Conservation (phyloP, 2,888 invertebrate species). For the Linnaemya tessellans region DNA sequence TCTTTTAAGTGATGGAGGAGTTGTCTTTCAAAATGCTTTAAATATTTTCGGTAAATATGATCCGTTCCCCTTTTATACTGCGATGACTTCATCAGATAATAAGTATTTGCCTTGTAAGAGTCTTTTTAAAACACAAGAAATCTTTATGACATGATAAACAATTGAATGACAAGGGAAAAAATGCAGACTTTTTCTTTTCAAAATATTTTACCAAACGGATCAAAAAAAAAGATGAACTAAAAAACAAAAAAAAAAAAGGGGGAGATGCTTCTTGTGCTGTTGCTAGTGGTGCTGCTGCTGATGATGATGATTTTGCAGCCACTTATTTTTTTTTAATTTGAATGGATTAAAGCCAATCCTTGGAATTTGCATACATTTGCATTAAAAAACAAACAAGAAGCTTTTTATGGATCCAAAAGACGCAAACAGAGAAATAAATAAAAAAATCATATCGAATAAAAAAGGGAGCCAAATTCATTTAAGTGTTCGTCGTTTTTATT, state of each 20-base stretch:
- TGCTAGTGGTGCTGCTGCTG: not conserved
- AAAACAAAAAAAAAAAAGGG: not conserved
- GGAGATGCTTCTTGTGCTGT: not conserved
- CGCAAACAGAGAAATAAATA: constrained; percentile 4
- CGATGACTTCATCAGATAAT: not conserved
- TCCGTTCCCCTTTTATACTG: not conserved
- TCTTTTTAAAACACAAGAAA: not conserved
- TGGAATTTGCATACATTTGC: constrained; percentile 63
- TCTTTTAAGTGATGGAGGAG: too few species aligned
- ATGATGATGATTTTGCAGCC: constrained; percentile 7
- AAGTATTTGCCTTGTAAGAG: not conserved
- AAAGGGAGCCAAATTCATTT: constrained; percentile 23
- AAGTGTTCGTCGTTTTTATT: not conserved
- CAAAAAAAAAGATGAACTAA: not conserved
- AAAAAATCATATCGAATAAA: constrained; percentile 1
- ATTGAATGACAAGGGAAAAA: not conserved
- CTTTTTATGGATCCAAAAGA: not conserved
- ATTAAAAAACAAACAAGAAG: constrained; percentile 45
- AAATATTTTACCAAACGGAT: not conserved
- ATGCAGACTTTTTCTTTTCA: not conserved
- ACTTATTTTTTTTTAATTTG: constrained; percentile 38
- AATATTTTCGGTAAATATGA: too few species aligned
- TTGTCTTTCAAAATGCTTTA: too few species aligned
- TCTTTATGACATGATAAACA: constrained; percentile 15
- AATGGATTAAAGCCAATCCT: constrained; percentile 57